Base-by-base conservation (phyloP, 1,140 invertebrate genomes). In the Aphelenchoides fujianensis region DNA sequence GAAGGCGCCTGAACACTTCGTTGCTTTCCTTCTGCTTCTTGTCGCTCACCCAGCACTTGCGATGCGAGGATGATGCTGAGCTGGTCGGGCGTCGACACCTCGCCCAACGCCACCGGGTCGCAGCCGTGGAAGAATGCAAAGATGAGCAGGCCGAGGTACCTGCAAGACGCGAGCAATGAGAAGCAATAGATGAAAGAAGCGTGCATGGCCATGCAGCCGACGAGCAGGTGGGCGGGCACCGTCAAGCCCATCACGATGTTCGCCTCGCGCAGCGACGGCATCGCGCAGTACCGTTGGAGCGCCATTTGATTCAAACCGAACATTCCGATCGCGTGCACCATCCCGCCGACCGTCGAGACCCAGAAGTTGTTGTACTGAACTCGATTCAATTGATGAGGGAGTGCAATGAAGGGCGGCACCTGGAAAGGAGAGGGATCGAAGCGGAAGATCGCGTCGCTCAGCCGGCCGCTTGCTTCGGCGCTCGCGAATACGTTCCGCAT, bases 281-380 rank as follows among this genome's bases (percentile, higher is more conserved):
- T 69, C 28, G 74, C 63, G 57, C 79, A 82, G 36, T 74, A 75
- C 19, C 70, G 32, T 72, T 82, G 79, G 27, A 79, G 35, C 30
- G 79, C 69, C 79, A 82, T 77, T 66, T 80, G 79, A 68, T 82
- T 82, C 19, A 82, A 69, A 3, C 79, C 79, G 53, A 70, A 80
- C 28, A 82, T 73, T 36, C 79, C 78, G 30, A 80, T 70, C 59
- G 68, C 68, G 2, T 73, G 74, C 9, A 78, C 31, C 12, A 74
- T 68, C 3, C 80, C 79, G 16, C 79, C 77, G 37, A 81, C n/a
- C n/a, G 52, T 41, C 23, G 67, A 41, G 9, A 80, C 54, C 74
- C 73, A 82, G 28, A 80, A 30, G 12, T 54, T 80, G 35, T 78
- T 71, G 53, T 79, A 82, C 79, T 79, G 23, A 63, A n/a, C n/a